A percentile compares a stretch with the other conserved stretches of the same genome.
Evolutionary conservation across 2,113 vertebrate species (phyloP).

Genomic region (Embiotoca jacksoni): DNA sequence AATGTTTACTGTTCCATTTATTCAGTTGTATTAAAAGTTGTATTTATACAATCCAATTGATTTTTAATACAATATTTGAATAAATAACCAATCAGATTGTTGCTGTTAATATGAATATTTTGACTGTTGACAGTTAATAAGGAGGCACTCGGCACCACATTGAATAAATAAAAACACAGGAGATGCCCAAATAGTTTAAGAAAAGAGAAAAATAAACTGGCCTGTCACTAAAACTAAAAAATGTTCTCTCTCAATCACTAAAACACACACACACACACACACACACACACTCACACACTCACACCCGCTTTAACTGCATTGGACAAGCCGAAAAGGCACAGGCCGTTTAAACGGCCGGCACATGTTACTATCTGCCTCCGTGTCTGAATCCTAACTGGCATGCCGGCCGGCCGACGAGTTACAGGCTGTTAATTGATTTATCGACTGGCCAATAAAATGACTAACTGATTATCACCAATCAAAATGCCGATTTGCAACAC

Average conservation of each 20-base stretch:
- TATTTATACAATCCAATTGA: background rate
- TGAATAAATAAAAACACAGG: constrained; percentile 33
- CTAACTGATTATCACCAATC: constrained; percentile 14
- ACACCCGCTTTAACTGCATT: constrained; percentile 9
- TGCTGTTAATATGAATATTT: constrained; percentile 38
- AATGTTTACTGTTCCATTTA: background rate
- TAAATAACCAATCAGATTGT: constrained; percentile 52
- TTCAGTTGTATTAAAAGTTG: constrained; percentile 20
- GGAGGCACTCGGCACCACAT: background rate
- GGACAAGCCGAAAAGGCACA: background rate
- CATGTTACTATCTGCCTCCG: background rate
- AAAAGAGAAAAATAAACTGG: background rate
- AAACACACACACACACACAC: background rate
- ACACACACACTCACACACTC: background rate
- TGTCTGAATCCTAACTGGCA: background rate
- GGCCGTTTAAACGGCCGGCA: background rate
- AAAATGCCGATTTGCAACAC: background rate
- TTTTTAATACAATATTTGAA: constrained; percentile 12
- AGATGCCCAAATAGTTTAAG: background rate
- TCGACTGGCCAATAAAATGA: constrained; percentile 8
- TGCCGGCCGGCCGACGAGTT: background rate
- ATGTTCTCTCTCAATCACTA: background rate
- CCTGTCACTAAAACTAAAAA: constrained; percentile 12
- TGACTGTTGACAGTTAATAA: background rate
- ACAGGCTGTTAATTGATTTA: constrained; percentile 7